A percentile compares a stretch with the other conserved stretches of the same genome.
Conservation (phyloP, 2,113 vertebrate genomes). For the Rhegmatorhina hoffmannsi region DNA sequence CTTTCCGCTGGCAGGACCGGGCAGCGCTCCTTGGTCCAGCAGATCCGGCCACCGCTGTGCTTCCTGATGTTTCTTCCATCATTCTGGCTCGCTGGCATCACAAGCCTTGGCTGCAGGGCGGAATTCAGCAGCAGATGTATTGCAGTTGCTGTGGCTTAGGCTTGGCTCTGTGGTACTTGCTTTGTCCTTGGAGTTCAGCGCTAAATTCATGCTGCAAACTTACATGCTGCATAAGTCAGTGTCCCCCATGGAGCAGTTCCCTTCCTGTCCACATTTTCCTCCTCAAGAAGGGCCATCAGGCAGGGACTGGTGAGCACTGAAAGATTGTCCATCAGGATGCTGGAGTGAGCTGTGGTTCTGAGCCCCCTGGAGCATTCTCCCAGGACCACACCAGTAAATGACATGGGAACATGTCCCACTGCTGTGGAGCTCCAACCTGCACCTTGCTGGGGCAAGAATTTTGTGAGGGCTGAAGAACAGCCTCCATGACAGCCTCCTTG, state of each 20-base stretch:
- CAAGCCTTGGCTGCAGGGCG: background rate
- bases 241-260: background rate
- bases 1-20: slow-evolving; percentile 5
- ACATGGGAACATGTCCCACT: background rate
- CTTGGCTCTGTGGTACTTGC: background rate
- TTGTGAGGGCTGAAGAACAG: background rate
- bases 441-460: background rate
- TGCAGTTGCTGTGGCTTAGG: background rate
- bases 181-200: background rate
- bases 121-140: background rate
- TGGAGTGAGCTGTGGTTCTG: background rate
- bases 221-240: accelerated
- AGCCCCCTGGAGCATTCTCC: background rate
- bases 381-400: background rate
- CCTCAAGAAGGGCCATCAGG: background rate
- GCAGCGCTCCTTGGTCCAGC: background rate
- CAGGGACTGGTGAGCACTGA: background rate
- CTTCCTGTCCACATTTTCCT: background rate
- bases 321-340: accelerated
- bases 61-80: slow-evolving; percentile 2
- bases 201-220: background rate
- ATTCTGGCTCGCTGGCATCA: accelerated
- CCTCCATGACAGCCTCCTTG: background rate
- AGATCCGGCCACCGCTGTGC: background rate
- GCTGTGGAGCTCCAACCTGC: background rate